Percentiles rank a stretch among this genome's conserved stretches.
Conservation (phyloP, 2,113 vertebrate species). For the Scortum barcoo region DNA sequence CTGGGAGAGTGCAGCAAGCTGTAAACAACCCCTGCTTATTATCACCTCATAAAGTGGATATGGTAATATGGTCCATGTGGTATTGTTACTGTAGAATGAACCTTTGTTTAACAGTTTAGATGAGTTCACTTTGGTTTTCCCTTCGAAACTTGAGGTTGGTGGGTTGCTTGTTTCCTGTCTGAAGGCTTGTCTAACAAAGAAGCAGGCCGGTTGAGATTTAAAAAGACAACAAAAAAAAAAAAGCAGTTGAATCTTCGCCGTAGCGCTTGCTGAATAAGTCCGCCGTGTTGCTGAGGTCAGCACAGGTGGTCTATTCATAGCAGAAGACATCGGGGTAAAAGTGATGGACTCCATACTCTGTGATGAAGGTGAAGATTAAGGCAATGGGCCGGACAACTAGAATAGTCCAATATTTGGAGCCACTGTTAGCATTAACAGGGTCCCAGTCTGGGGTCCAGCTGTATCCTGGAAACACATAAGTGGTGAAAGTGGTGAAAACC, state of each 20-base stretch:
- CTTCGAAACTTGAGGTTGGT: background rate
- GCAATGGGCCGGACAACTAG: constrained; percentile 71
- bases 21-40: background rate
- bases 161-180: background rate
- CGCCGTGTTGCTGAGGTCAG: background rate
- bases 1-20: background rate
- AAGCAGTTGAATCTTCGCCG: background rate
- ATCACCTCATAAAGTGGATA: background rate
- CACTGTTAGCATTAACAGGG: background rate
- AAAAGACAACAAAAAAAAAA: background rate
- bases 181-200: background rate
- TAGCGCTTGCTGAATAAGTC: background rate
- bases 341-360: constrained; percentile 56
- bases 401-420: constrained; percentile 52
- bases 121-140: background rate
- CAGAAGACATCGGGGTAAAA: constrained; percentile 79
- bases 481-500: background rate
- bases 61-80: no score
- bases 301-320: constrained; percentile 66
- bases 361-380: constrained; percentile 57
- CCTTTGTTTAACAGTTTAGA: background rate
- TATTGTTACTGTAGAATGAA: no score
- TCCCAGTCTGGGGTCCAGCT: constrained; percentile 80
- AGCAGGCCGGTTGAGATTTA: no score
- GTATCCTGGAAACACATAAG: constrained; percentile 33